Conservation (phyloP, 1,140 invertebrate species). For the Diorhabda carinulata region DNA sequence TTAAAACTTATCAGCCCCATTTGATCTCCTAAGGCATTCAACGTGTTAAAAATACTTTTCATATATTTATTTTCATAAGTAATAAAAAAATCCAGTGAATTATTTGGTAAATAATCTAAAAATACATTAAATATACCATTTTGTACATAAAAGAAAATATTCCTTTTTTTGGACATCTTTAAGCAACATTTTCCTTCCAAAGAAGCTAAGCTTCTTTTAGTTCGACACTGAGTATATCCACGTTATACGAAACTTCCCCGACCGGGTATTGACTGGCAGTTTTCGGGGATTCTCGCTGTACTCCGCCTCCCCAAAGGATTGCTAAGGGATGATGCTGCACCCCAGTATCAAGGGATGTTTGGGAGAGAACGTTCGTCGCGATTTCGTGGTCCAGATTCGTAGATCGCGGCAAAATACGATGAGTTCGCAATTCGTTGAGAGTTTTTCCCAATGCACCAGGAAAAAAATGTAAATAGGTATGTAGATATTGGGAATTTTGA, state of each 20-base stretch:
- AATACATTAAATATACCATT: too few species aligned
- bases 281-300: constrained; percentile 24
- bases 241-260: constrained; percentile 4
- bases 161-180: neutral
- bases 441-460: constrained; percentile 8
- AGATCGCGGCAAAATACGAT: constrained; percentile 10
- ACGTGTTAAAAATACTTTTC: too few species aligned
- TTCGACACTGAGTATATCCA: constrained; percentile 9
- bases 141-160: too few species aligned
- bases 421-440: neutral
- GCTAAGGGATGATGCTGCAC: constrained; percentile 35
- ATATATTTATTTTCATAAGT: too few species aligned
- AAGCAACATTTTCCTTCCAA: neutral
- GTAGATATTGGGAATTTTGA: neutral
- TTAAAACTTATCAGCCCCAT: too few species aligned
- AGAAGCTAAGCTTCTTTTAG: constrained; percentile 2
- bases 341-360: constrained; percentile 38
- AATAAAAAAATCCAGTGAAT: too few species aligned
- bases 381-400: constrained; percentile 4
- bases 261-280: constrained; percentile 34
- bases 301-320: constrained; percentile 25
- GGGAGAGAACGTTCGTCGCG: neutral
- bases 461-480: constrained; percentile 20
- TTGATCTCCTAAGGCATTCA: too few species aligned
- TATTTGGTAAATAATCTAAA: too few species aligned